These are phyloP conservation scores for Ips typographus DNA, from an alignment of 1,140 invertebrate species.

Conservation along the genomic window DNA sequence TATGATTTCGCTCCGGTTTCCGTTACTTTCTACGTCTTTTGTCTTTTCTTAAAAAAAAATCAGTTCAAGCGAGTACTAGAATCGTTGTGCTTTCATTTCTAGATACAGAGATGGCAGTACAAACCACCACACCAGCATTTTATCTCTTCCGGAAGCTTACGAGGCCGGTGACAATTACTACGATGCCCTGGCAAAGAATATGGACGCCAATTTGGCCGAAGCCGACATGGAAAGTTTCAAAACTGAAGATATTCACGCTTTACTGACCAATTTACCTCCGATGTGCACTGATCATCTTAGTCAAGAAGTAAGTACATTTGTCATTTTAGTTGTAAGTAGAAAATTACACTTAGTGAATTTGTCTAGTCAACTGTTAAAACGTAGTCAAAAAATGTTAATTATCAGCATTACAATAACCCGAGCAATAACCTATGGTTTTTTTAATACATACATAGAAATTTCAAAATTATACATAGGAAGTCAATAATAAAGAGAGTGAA, in stretches of 20 bases:
- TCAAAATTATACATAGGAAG: too few relatives aligned
- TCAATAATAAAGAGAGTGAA: too few relatives aligned
- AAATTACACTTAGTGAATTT: too few relatives aligned
- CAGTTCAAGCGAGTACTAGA: not conserved
- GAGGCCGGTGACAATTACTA: slow-evolving; percentile 75
- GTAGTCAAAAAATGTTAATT: too few relatives aligned
- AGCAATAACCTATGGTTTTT: too few relatives aligned
- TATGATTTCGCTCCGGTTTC: too few relatives aligned
- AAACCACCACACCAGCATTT: slow-evolving; percentile 71
- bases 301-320: slow-evolving; percentile 50
- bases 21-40: not conserved
- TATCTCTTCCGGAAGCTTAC: slow-evolving; percentile 78
- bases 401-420: too few relatives aligned
- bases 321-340: too few relatives aligned
- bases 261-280: slow-evolving; percentile 75
- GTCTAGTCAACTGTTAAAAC: too few relatives aligned
- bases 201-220: slow-evolving; percentile 90
- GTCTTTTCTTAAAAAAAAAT: not conserved
- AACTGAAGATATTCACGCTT: slow-evolving; percentile 85
- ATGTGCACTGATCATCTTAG: slow-evolving; percentile 59
- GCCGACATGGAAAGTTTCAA: slow-evolving; percentile 94
- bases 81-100: slow-evolving; percentile 17
- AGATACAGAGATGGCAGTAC: slow-evolving; percentile 74
- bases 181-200: slow-evolving; percentile 81
- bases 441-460: too few relatives aligned